These are phyloP conservation scores for Smutsia gigantea DNA, from an alignment of 2,797 vertebrate genomes.

Conservation along the genomic window DNA sequence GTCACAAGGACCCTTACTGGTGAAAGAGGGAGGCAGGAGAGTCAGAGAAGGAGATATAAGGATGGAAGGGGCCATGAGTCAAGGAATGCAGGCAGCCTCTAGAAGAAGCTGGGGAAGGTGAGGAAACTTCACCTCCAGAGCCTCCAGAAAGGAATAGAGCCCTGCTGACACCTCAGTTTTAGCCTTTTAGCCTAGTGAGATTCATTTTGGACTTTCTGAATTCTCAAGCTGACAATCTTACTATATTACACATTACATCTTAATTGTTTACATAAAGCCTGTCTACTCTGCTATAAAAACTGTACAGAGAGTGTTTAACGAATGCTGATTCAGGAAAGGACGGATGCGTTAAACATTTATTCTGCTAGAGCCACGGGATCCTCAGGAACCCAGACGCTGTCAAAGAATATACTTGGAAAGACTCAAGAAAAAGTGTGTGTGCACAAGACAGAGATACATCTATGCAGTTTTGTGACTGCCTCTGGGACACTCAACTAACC, in stretches of 20 bases:
- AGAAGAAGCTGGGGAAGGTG: background rate
- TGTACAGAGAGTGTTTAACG: background rate
- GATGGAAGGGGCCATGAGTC: background rate
- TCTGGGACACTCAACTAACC: background rate
- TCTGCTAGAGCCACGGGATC: background rate
- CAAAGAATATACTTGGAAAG: background rate
- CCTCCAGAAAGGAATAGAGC: background rate
- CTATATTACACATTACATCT: background rate
- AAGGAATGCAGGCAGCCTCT: background rate
- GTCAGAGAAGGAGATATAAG: background rate
- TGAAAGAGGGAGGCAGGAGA: background rate
- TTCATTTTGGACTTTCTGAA: background rate
- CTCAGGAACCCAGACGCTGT: background rate
- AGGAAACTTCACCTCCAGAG: background rate
- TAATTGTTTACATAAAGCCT: background rate
- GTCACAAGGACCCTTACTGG: background rate
- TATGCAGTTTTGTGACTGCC: background rate
- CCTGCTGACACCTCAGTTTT: background rate
- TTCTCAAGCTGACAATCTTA: background rate
- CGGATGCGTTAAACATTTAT: background rate
- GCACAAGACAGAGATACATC: fast-evolving
- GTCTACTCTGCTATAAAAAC: background rate
- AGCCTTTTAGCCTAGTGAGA: background rate
- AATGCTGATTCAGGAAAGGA: background rate
- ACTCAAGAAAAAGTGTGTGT: background rate